Evolutionary conservation across 2,797 vertebrate species (phyloP), one percentile per base, ranked within the genome.

Genomic region (Hephaestus fuliginosus): DNA sequence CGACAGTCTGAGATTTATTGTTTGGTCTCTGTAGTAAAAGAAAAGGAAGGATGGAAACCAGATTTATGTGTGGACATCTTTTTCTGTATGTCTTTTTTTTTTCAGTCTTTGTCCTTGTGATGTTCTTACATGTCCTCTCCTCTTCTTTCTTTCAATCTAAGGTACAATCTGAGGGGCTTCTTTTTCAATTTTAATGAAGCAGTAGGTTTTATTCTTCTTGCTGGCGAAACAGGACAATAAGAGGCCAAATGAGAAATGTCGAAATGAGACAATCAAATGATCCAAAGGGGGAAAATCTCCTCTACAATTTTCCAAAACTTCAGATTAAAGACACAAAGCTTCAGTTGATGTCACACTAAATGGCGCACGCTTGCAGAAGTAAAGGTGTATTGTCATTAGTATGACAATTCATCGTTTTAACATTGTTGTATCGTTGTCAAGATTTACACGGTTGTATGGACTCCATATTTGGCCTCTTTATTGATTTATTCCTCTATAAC

Each of bases 1-100:
- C 20, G 43, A 76, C 56, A 74, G 76, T 56, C 80, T 55, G 33
- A 74, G 55, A 88, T 89, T 86, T 80, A 89, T 39, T 5, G 51
- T 12, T 13, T 3, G 41, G 15, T 51, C 30, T 52, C 46, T 53
- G 74, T 60, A 17, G 60, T 65, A 56, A 58, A 49, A 58, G 22
- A 11, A 41, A 25, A 6, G 22, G 22, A 25, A 74, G 74, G 64
- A 81, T 74, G 71, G 77, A 52, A 81, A 46, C 0, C 70, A 15
- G 70, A 76, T 75, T 70, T 33, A 80, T 80, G 43, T 62, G 44
- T 15, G 39, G 49, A 52, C 1, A 0, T 63, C 51, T 25, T 57
- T 22, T 33, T 9, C 60, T 53, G 9, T 70, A 18, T 49, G 22
- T 70, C 22, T 33, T 13, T 28, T 11, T 28, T 11, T 15, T 20